Base-by-base conservation (phyloP, 2,797 vertebrate genomes). In the Limnodromus scolopaceus region DNA sequence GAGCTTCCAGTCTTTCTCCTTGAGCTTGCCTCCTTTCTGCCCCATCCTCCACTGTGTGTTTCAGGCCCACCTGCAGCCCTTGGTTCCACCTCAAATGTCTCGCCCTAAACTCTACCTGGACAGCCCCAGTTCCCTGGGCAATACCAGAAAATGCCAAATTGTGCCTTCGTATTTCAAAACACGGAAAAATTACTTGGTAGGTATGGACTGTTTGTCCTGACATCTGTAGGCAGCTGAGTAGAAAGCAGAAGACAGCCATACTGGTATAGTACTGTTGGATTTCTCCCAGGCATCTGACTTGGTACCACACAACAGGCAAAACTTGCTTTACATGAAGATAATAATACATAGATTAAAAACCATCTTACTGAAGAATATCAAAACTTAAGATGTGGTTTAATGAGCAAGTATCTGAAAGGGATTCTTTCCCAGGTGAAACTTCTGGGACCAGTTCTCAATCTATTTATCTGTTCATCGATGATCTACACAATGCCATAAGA, bases 401-500 rank as follows among this genome's bases (percentile, higher is more conserved):
- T 46, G 15, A 80, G 38, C 53, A 87, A 85, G 25, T 32, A 72
- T 8, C 13, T 46, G 30, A 76, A 78, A 51, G 27, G 16, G 41
- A 16, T 11, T 72, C 15, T 84, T 74, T 32, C 27, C 43, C 58
- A 36, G 17, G 20, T 69, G 20, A 87, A 69, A 10, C 4, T 70
- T 53, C 63, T 82, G 34, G 72, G 30, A 8, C 1, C 23, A 57
- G 66, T 55, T 66, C 25, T 89, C 41, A 46, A 34, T 16, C 18
- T 61, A 38, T 55, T 69, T 38, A 17, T 41, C 58, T 69, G 0
- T 41, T 74, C n/a, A 24, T 38, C 0, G 0, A 23, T n/a, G 41
- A 10, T 28, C 49, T 57, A 30, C 66, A 36, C 23, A 19, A 10
- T 7, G 20, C n/a, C 11, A 0, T 18, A 53, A 72, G 34, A 32